phyloP scores from a whole-genome alignment of 2,888 invertebrate species.

The Drosophila prostipennis region DNA sequence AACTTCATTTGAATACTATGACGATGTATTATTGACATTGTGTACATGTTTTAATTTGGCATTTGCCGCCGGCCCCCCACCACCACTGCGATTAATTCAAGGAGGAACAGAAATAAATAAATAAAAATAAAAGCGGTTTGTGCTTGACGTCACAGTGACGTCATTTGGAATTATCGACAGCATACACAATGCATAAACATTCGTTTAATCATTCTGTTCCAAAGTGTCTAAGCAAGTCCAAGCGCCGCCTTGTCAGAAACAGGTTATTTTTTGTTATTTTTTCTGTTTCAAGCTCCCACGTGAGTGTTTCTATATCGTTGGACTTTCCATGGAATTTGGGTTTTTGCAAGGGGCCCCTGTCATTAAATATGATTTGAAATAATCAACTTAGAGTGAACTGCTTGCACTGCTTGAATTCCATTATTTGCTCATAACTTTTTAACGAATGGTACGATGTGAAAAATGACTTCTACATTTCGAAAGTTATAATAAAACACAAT shows the following conservation, averaged over 20 bases:
- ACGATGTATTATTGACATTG: slow-evolving; percentile 79
- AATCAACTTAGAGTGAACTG: too few relatives aligned
- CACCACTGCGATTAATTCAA: slow-evolving; percentile 47
- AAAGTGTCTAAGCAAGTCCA: slow-evolving; percentile 65
- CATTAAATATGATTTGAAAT: neutral
- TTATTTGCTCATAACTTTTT: too few relatives aligned
- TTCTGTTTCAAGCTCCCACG: slow-evolving; percentile 17
- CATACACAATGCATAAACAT: slow-evolving; percentile 72
- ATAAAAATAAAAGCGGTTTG: slow-evolving; percentile 58
- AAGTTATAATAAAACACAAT: too few relatives aligned
- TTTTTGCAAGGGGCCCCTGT: neutral
- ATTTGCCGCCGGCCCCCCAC: slow-evolving; percentile 59
- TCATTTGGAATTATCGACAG: slow-evolving; percentile 65
- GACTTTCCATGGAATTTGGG: slow-evolving; percentile 8
- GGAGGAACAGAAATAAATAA: slow-evolving; percentile 58
- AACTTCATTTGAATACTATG: slow-evolving; percentile 80
- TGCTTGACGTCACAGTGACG: slow-evolving; percentile 81
- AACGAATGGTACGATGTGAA: too few relatives aligned
- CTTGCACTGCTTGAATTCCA: too few relatives aligned
- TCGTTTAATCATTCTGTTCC: slow-evolving; percentile 74
- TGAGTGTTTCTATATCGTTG: slow-evolving; percentile 9
- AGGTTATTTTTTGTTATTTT: slow-evolving; percentile 51
- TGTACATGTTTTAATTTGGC: slow-evolving; percentile 78
- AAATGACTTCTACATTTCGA: too few relatives aligned
- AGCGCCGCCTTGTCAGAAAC: slow-evolving; percentile 57